phyloP scores from a whole-genome alignment of 2,888 invertebrate species.

The Chrysomela aeneicollis region DNA sequence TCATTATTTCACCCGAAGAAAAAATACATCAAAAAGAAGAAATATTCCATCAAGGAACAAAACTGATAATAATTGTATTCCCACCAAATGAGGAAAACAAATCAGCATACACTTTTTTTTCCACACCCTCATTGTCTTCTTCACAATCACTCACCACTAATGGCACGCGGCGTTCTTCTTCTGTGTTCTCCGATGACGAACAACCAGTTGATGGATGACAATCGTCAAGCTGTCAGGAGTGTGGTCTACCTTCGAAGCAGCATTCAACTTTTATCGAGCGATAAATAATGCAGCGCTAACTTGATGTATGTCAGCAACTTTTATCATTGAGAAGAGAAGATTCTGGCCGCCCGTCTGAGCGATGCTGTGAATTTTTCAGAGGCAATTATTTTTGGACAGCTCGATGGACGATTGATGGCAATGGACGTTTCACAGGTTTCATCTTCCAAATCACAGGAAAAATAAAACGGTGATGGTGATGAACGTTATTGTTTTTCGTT shows the following conservation, averaged over 20 bases:
- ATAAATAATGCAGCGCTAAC: constrained; percentile 36
- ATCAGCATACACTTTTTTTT: background rate
- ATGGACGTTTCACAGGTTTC: background rate
- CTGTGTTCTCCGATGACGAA: constrained; percentile 6
- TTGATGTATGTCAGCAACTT: constrained; percentile 32
- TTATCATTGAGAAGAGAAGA: constrained; percentile 26
- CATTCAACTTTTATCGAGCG: constrained; percentile 28
- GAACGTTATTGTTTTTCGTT: too few relatives aligned
- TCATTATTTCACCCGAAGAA: too few relatives aligned
- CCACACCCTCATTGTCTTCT: background rate
- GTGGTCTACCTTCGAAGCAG: constrained; percentile 31
- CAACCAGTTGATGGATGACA: constrained; percentile 23
- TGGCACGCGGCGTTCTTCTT: constrained; percentile 7
- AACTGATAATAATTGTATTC: too few relatives aligned
- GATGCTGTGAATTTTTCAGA: constrained; percentile 18
- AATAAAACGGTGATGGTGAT: background rate
- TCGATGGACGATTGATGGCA: constrained; percentile 2
- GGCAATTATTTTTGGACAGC: constrained; percentile 20
- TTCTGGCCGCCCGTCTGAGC: constrained; percentile 7
- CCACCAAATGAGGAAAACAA: too few relatives aligned
- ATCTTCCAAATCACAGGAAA: background rate
- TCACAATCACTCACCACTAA: background rate
- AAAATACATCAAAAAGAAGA: too few relatives aligned
- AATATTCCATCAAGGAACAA: too few relatives aligned
- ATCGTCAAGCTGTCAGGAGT: constrained; percentile 26